Percentiles rank a stretch among this genome's conserved stretches.
Evolutionary conservation across 2,797 vertebrate genomes (phyloP).

Genomic region (Ctenochaetus hawaiiensis): DNA sequence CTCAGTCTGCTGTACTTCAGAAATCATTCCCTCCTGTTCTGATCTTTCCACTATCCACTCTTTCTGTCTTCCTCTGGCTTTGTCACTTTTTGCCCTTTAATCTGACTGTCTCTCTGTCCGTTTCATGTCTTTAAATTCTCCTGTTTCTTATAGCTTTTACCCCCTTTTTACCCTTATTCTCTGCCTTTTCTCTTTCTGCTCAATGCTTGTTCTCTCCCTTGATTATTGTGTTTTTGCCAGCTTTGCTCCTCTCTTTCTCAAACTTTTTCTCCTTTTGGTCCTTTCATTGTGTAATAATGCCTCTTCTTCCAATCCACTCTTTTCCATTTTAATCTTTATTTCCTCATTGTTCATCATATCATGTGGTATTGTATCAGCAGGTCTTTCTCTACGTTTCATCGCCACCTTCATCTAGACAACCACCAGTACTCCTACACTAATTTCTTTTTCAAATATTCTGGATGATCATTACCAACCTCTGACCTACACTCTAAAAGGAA

Average conservation of each 20-base stretch:
- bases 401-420: slow-evolving; percentile 29
- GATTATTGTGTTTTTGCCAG: neutral
- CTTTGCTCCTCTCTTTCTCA: neutral
- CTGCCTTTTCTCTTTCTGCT: neutral
- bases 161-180: neutral
- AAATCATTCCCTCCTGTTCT: slow-evolving; percentile 37
- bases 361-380: slow-evolving; percentile 43
- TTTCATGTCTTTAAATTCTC: slow-evolving; percentile 7
- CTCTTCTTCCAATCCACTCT: neutral
- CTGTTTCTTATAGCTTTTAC: neutral
- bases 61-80: slow-evolving; percentile 5
- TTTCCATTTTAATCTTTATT: slow-evolving; percentile 17
- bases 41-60: neutral
- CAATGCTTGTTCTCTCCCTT: neutral
- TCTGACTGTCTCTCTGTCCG: slow-evolving; percentile 6
- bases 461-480: slow-evolving; percentile 17
- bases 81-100: neutral
- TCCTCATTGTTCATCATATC: slow-evolving; percentile 12
- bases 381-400: slow-evolving; percentile 68
- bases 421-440: slow-evolving; percentile 7
- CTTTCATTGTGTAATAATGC: slow-evolving; percentile 16
- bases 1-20: slow-evolving; percentile 29
- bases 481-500: slow-evolving; percentile 62
- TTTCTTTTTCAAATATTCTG: slow-evolving; percentile 8
- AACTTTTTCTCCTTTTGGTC: neutral